phyloP scores from a whole-genome alignment of 2,888 invertebrate genomes.

The Rhingia campestris region DNA sequence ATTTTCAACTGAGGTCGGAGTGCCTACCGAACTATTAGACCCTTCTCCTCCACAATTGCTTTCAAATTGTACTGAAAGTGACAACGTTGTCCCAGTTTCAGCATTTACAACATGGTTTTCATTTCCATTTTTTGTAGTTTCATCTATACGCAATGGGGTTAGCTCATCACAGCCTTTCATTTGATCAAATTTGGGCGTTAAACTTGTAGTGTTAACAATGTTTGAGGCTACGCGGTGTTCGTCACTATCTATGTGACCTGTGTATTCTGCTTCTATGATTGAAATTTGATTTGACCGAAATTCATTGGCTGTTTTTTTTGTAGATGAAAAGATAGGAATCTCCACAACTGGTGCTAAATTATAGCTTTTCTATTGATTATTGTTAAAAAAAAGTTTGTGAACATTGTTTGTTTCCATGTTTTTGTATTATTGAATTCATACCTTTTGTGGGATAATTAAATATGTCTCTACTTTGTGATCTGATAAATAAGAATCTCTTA shows the following conservation, averaged over 20 bases:
- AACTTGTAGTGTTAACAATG: constrained; percentile 45
- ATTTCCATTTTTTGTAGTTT: constrained; percentile 17
- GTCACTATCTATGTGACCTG: neutral
- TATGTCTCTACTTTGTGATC: constrained; percentile 95
- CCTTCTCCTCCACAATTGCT: constrained; percentile 78
- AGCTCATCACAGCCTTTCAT: constrained; percentile 60
- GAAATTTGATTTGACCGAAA: constrained; percentile 39
- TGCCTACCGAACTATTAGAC: constrained; percentile 77
- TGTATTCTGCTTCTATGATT: constrained; percentile 44
- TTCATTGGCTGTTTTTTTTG: constrained; percentile 22
- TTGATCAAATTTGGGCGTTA: constrained; percentile 53
- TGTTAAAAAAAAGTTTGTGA: neutral
- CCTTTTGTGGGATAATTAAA: constrained; percentile 92
- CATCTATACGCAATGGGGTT: constrained; percentile 54
- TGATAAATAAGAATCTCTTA: constrained; percentile 92
- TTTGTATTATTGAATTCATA: constrained; percentile 80
- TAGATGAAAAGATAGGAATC: constrained; percentile 59
- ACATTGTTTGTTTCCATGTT: neutral
- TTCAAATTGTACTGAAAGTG: constrained; percentile 78
- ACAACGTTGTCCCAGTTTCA: constrained; percentile 77
- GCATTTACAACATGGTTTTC: constrained; percentile 27
- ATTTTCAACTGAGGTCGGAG: constrained; percentile 78
- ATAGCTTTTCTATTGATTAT: constrained; percentile 50
- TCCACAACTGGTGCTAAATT: constrained; percentile 71
- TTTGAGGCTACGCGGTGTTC: neutral